Conservation (phyloP, 2,797 vertebrate species). For the Thunnus albacares region DNA sequence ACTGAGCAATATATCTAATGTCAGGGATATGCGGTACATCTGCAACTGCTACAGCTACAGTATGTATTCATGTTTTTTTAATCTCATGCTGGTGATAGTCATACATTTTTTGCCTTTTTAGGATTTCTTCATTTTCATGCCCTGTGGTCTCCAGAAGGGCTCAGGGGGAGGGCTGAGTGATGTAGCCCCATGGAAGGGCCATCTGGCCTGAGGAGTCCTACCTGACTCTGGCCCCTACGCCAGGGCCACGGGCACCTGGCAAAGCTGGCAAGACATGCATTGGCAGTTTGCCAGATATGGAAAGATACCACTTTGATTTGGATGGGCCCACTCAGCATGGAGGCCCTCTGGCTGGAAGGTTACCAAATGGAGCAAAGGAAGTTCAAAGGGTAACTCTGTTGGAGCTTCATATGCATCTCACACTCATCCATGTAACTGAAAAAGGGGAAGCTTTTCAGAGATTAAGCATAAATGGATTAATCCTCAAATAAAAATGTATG, state of each 20-base stretch:
- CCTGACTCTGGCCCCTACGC: conserved; percentile 72
- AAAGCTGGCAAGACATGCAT: conserved; percentile 67
- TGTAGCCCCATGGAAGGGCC: conserved; percentile 72
- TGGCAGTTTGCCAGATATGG: conserved; percentile 71
- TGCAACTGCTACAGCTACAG: background rate
- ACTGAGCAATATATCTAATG: background rate
- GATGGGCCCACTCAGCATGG: conserved; percentile 69
- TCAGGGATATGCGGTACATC: background rate
- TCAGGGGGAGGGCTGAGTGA: conserved; percentile 56
- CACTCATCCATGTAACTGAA: background rate
- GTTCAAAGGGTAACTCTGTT: conserved; percentile 70
- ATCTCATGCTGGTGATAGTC: conserved; percentile 4
- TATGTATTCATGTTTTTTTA: background rate
- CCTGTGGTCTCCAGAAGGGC: conserved; percentile 61
- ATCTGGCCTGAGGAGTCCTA: conserved; percentile 80
- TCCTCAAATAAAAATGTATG: background rate
- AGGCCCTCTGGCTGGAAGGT: conserved; percentile 70
- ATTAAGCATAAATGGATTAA: conserved; percentile 1
- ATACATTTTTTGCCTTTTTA: conserved; percentile 25
- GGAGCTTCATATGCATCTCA: conserved; percentile 40
- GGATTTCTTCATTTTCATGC: conserved; percentile 39
- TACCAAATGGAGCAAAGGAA: conserved; percentile 71
- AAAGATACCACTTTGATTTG: conserved; percentile 74
- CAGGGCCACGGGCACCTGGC: conserved; percentile 72
- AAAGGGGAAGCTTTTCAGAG: conserved; percentile 1